Base-by-base conservation (phyloP, 2,888 invertebrate species). In the Cryptocephalus moraei region DNA sequence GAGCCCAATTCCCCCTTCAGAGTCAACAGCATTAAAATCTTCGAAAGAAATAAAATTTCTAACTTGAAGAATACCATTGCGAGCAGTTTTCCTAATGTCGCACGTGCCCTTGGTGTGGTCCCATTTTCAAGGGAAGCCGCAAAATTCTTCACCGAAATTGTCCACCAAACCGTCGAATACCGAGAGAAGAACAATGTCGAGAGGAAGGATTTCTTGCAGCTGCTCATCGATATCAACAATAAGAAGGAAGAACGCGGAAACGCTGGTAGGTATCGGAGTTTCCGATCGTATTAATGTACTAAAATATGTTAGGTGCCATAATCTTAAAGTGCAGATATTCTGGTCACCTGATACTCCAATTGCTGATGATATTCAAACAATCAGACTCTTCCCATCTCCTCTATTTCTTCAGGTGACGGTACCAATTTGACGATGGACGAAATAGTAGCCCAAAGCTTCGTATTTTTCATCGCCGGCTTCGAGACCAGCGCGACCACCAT, bases 131-230 rank as follows among this genome's bases (percentile, higher is more conserved):
- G 4, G 12, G 60, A 58, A 8, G 40, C 67, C 0, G 54, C 51
- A 0, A 49, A 71, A 2, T 78, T 76, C 53, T 77, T 77, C 41
- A 57, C 66, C 31, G 61, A 62, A 0, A 59, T 70, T 0, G 71
- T 75, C 0, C 65, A 59, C 1, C 64, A 71, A 1, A 71, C 72
- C 0, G 63, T 76, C 1, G 62, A 70, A 0, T 67, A 71, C 46
- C 61, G 76, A 9, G 70, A 71, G 49, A 62, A 65, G 13, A 69
- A 72, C 49, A 65, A 73, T 1, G 52, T 75, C 0, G 58, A 55
- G 0, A 62, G 75, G 8, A 74, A 75, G 43, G 78, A 77, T 59
- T 77, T 79, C 49, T 58, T 80, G 43, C 74, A 79, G 50, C 55
- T 76, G 4, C 62, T 77, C 43, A 64, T 74, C 22, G 55, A 49